Conservation (phyloP, 1,140 invertebrate species). For the Drosophila murphyi region DNA sequence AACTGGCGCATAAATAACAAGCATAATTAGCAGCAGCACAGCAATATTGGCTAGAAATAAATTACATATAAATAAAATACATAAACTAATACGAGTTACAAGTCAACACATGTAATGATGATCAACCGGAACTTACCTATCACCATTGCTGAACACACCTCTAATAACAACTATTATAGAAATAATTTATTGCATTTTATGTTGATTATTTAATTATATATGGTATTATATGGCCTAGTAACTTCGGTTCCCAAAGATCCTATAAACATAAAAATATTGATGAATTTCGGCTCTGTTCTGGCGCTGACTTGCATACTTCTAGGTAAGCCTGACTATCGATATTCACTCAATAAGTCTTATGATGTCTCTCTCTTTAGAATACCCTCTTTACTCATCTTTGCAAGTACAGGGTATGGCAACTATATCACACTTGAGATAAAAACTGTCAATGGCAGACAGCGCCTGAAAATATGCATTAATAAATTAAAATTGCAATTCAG, state of each 20-base stretch:
- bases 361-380: neutral
- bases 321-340: too few species aligned
- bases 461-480: constrained; percentile 43
- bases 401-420: constrained; percentile 13
- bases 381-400: neutral
- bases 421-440: neutral
- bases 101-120: neutral
- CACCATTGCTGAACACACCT: too few species aligned
- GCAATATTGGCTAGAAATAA: neutral
- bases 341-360: too few species aligned
- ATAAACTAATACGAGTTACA: neutral
- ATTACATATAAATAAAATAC: neutral
- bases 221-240: too few species aligned
- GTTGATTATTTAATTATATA: too few species aligned
- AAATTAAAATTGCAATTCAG: constrained; percentile 39
- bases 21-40: constrained; percentile 3
- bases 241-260: too few species aligned
- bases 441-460: constrained; percentile 35
- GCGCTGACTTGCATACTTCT: too few species aligned
- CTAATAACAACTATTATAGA: too few species aligned
- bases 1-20: constrained; percentile 14
- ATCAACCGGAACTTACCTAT: neutral
- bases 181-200: too few species aligned
- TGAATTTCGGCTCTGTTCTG: too few species aligned
- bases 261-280: too few species aligned